A percentile compares a stretch with the other conserved stretches of the same genome.
Conservation (phyloP, 1,140 invertebrate genomes). For the Ephestia elutella region DNA sequence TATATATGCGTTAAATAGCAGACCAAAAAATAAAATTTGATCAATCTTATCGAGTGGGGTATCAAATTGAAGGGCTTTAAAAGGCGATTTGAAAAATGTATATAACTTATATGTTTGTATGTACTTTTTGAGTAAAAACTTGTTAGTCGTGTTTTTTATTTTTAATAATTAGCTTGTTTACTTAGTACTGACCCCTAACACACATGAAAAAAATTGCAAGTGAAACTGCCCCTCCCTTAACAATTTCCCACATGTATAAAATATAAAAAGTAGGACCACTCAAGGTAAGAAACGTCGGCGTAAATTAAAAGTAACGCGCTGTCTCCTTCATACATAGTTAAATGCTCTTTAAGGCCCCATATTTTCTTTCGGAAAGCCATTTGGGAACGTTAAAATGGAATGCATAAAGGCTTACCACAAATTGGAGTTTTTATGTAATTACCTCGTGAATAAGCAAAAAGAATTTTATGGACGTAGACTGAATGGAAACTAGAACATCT, state of each 20-base stretch:
- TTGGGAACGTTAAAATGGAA: slow-evolving; percentile 47
- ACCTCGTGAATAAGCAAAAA: slow-evolving; percentile 40
- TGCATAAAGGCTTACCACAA: slow-evolving; percentile 46
- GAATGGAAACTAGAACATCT: slow-evolving; percentile 5
- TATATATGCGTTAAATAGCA: too few species aligned
- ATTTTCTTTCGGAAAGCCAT: slow-evolving; percentile 49
- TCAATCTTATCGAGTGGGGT: too few species aligned
- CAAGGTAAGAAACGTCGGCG: slow-evolving; percentile 40
- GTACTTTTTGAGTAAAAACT: too few species aligned
- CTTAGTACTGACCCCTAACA: too few species aligned
- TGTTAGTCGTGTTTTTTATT: too few species aligned
- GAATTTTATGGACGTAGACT: slow-evolving; percentile 16
- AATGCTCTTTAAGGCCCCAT: slow-evolving; percentile 58
- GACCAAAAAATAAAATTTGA: too few species aligned
- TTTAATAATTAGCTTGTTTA: too few species aligned
- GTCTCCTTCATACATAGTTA: slow-evolving; percentile 67
- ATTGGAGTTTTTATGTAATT: slow-evolving; percentile 51
- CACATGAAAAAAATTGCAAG: too few species aligned
- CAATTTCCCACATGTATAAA: slow-evolving; percentile 39
- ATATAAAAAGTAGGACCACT: slow-evolving; percentile 44
- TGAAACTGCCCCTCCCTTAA: slow-evolving; percentile 18
- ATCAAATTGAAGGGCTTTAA: too few species aligned
- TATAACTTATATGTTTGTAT: too few species aligned
- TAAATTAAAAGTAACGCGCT: slow-evolving; percentile 66
- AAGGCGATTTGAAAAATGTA: too few species aligned